Conservation (phyloP, 2,888 invertebrate genomes). For the Phoronis australis region DNA sequence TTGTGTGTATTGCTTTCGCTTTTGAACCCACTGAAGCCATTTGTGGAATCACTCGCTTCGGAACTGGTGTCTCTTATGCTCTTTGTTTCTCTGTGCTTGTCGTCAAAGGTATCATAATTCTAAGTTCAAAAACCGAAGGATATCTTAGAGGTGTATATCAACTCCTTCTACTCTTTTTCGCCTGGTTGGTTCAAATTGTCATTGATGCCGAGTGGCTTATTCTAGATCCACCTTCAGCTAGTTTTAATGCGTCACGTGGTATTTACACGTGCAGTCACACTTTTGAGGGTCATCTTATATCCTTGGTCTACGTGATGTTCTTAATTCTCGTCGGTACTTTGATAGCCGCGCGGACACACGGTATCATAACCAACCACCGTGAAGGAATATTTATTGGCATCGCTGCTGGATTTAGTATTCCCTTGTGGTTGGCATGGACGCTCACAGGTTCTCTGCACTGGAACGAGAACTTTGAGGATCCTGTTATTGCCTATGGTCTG, state of each 20-base stretch:
- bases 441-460: slow-evolving; percentile 62
- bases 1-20: slow-evolving; percentile 43
- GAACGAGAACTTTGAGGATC: slow-evolving; percentile 41
- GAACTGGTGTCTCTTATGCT: slow-evolving; percentile 56
- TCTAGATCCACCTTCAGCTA: slow-evolving; percentile 47
- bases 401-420: slow-evolving; percentile 78
- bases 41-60: slow-evolving; percentile 46
- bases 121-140: slow-evolving; percentile 72
- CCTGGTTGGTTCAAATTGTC: slow-evolving; percentile 63
- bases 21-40: slow-evolving; percentile 36
- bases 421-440: slow-evolving; percentile 58
- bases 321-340: slow-evolving; percentile 79
- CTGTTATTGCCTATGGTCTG: slow-evolving; percentile 84
- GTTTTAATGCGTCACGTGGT: too few species aligned
- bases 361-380: slow-evolving; percentile 86
- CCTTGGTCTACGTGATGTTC: slow-evolving; percentile 76
- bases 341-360: slow-evolving; percentile 73
- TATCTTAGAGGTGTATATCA: slow-evolving; percentile 85
- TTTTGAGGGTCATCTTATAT: slow-evolving; percentile 62
- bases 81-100: slow-evolving; percentile 81
- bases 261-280: too few species aligned
- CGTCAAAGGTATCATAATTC: slow-evolving; percentile 86
- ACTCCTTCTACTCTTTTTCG: slow-evolving; percentile 77
- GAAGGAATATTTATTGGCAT: slow-evolving; percentile 89
- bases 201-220: slow-evolving; percentile 54